Evolutionary conservation across 2,113 vertebrate species (phyloP).

Genomic region (Colossoma macropomum): DNA sequence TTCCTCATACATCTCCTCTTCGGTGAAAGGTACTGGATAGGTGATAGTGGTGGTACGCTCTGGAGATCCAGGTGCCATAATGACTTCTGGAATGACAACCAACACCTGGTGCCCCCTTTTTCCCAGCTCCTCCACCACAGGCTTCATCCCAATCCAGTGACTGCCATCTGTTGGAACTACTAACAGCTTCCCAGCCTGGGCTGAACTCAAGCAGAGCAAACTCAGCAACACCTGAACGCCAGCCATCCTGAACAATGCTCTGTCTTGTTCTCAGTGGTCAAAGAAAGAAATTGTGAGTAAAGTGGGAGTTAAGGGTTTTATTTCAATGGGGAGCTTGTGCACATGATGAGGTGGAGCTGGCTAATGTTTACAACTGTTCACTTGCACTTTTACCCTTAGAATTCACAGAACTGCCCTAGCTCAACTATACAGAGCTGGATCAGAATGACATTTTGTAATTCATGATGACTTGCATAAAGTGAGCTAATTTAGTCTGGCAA

Average conservation of each 20-base stretch:
- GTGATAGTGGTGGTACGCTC: slow-evolving; percentile 66
- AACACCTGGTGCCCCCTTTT: slow-evolving; percentile 67
- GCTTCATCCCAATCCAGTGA: slow-evolving; percentile 78
- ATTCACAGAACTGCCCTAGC: no score
- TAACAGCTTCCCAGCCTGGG: slow-evolving; percentile 71
- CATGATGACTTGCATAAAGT: no score
- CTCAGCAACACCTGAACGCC: slow-evolving; percentile 1
- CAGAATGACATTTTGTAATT: no score
- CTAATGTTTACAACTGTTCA: no score
- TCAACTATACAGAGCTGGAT: no score
- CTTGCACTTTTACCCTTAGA: no score
- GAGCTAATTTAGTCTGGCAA: no score
- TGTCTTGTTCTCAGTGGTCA: neutral
- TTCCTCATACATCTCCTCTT: slow-evolving; percentile 17
- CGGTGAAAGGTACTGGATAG: slow-evolving; percentile 49
- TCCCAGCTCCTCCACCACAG: slow-evolving; percentile 62
- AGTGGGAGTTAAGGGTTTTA: slow-evolving; percentile 41
- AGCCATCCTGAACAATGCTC: neutral
- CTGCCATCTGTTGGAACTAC: slow-evolving; percentile 78
- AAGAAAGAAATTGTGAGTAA: slow-evolving; percentile 64
- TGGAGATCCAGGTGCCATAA: slow-evolving; percentile 60
- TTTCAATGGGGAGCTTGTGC: slow-evolving; percentile 52
- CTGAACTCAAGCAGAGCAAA: slow-evolving; percentile 41
- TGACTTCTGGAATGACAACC: slow-evolving; percentile 65
- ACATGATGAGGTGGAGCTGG: slow-evolving; percentile 68